phyloP scores from a whole-genome alignment of 2,888 invertebrate genomes.

The Caenorhabditis afra region DNA sequence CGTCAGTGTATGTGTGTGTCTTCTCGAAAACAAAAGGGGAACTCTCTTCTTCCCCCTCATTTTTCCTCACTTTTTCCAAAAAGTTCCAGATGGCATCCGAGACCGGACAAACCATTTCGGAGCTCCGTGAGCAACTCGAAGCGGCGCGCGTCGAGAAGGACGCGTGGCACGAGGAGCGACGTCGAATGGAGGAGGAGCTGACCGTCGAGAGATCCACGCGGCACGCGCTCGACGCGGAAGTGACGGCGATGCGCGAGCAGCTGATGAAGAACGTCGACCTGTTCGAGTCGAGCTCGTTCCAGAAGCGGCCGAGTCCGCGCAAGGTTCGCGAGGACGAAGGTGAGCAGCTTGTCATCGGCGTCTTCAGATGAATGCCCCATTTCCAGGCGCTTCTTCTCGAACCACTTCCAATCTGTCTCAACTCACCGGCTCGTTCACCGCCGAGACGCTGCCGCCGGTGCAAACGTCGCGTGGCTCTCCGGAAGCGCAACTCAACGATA shows the following conservation, averaged over 20 bases:
- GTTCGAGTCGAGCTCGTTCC: slow-evolving; percentile 69
- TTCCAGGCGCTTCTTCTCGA: slow-evolving; percentile 29
- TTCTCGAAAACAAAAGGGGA: too few species aligned
- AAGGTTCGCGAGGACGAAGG: slow-evolving; percentile 30
- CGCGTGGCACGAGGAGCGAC: slow-evolving; percentile 37
- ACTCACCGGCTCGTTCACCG: slow-evolving; percentile 34
- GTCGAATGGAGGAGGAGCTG: slow-evolving; percentile 38
- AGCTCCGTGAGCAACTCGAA: slow-evolving; percentile 51
- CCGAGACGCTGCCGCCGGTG: slow-evolving; percentile 10
- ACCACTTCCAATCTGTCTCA: slow-evolving; percentile 52
- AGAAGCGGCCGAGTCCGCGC: slow-evolving; percentile 36
- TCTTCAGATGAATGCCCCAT: neutral
- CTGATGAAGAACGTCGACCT: slow-evolving; percentile 74
- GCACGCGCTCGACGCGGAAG: slow-evolving; percentile 65
- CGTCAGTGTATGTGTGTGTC: too few species aligned
- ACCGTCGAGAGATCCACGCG: slow-evolving; percentile 59
- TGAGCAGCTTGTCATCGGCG: too few species aligned
- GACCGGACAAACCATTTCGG: slow-evolving; percentile 32
- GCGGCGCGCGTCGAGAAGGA: slow-evolving; percentile 6
- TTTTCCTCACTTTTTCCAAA: neutral
- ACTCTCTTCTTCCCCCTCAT: neutral
- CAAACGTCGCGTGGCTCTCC: slow-evolving; percentile 44
- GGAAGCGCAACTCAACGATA: slow-evolving; percentile 64
- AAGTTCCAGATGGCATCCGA: slow-evolving; percentile 62
- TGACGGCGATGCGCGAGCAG: slow-evolving; percentile 74